Base-by-base conservation (phyloP, 2,113 vertebrate species). In the human (Homo sapiens) region DNA sequence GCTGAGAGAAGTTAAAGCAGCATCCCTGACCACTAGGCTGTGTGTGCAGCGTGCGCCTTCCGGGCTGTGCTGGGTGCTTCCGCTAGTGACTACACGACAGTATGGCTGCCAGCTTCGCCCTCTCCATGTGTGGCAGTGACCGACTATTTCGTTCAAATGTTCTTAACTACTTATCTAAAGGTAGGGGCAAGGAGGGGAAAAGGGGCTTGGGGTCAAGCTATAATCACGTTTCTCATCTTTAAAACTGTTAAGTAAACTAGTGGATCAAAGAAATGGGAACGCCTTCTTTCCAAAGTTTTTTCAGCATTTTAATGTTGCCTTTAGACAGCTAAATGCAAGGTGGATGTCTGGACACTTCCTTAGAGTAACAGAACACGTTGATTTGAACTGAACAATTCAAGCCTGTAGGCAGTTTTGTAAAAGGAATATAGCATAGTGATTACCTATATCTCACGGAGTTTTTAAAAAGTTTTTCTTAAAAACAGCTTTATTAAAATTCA, bases 231-330 rank as follows among this genome's bases (percentile, higher is more conserved):
- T 40, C 48, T 78, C 38, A 48, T 35, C 50, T 68, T 52, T 55
- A 45, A 75, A 85, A 68, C 87, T 66, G 22, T 59, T 40, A 86
- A 59, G 50, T 61, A 43, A 95, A 86, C 68, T 20, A 68, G 59
- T 35, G 64, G n/a, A 12, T 38, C 72, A 85, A 84, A 55, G 17
- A 64, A 52, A 40, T 23, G 35, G 13, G 45, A 30, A 52, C 20
- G 59, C n/a, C 20, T 27, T 75, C 48, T 48, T 64, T 75, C 52
- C 40, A 23, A n/a, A 13, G 23, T 90, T 70, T 11, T 57, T 43
- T 64, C 40, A 9, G 30, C 6, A 35, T 48, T 32, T 81, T 89
- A 38, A 80, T 52, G 40, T 35, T 43, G 40, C 45, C 76, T 80
- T 89, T 85, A 43, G 48, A 72, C 35, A 45, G 48, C 14, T 27